Evolutionary conservation across 2,113 vertebrate species (phyloP).

Genomic region (Scolopax mira): DNA sequence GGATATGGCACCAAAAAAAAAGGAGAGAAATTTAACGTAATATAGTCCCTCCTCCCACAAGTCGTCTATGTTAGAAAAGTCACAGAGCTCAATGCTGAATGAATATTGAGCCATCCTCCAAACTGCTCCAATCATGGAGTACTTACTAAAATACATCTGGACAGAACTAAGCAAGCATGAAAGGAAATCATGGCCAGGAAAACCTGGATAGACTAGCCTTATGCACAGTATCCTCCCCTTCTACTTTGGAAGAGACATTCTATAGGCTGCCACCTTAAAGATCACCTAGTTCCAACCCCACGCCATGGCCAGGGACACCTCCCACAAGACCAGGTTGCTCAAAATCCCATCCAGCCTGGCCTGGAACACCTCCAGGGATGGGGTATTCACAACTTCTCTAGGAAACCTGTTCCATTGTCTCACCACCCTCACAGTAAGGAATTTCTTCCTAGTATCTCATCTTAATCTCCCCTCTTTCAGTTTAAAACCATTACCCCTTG

Average conservation of each 20-base stretch:
- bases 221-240: neutral
- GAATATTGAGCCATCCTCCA: neutral
- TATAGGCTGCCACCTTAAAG: neutral
- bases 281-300: neutral
- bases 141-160: neutral
- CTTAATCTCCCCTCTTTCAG: neutral
- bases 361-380: neutral
- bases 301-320: neutral
- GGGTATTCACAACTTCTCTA: neutral
- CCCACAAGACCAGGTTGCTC: neutral
- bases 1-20: neutral
- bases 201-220: neutral
- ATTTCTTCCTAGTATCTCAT: neutral
- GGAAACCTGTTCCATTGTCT: neutral
- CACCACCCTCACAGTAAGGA: neutral
- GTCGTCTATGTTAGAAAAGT: neutral
- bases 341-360: neutral
- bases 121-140: neutral
- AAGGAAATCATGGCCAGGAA: neutral
- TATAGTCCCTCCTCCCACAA: neutral
- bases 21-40: neutral
- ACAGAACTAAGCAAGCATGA: neutral
- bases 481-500: neutral
- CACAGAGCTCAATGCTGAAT: neutral
- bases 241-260: neutral